Evolutionary conservation across 2,797 vertebrate species (phyloP), one percentile per base, ranked within the genome.

Genomic region (Alosa sapidissima): DNA sequence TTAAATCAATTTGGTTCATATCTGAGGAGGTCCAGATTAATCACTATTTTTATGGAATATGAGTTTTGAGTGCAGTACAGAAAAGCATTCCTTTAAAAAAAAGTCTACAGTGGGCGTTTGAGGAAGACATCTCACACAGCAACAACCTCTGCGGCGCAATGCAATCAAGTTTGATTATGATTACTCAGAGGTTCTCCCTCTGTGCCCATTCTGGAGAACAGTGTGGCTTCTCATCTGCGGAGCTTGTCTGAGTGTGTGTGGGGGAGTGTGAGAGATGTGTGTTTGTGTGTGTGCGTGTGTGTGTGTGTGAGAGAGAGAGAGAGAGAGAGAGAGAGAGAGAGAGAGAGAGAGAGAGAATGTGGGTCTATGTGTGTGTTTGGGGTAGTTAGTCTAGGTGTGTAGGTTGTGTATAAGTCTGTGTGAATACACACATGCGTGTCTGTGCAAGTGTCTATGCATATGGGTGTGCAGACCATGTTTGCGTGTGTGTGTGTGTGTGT

Each of bases 91-190:
- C 11, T 72, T 10, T 0, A 16, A 72, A 72, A 36, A 62, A 9
- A 24, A 72, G 2, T 36, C 28, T 72, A 16, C 28, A 11, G 65
- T 72, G 28, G 65, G 65, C 33, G 65, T 72, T 72, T 72, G 65
- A 72, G 14, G 65, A 72, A 72, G 65, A 72, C 65, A 72, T 72
- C 65, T 72, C 65, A 72, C 65, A 72, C 13, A 72, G 65, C 33
- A 72, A 14, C 65, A 72, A 72, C 65, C 65, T 72, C 65, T 72
- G 65, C 14, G 65, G 65, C 33, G 65, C 65, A 36, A 36, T 36
- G 65, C 65, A 72, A 72, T 72, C 65, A 72, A 72, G 65, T 36
- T 16, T 72, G 65, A 72, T 72, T 72, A 72, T 36, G 33, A 72
- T 72, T 72, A 72, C 65, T 72, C 65, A 72, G 28, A 55, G 82